phyloP scores from a whole-genome alignment of 2,888 invertebrate species.

The Lepas anatifera region DNA sequence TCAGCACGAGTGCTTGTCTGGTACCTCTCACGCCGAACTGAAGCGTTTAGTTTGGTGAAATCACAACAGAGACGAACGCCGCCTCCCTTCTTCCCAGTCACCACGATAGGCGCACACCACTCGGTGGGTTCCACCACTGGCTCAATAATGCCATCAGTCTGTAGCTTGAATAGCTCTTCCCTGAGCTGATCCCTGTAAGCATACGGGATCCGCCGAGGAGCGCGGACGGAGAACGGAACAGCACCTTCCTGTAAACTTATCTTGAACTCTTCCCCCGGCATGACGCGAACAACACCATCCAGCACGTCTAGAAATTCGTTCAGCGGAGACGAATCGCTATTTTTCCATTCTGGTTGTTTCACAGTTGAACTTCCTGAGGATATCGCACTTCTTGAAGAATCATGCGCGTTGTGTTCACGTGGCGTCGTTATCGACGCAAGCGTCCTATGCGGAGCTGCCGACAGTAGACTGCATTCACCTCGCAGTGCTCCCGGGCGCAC shows the following conservation, averaged over 20 bases:
- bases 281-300: background rate
- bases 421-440: too few relatives aligned
- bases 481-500: too few relatives aligned
- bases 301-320: background rate
- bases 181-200: background rate
- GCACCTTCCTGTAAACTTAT: background rate
- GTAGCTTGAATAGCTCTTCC: background rate
- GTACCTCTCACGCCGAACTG: conserved; percentile 5
- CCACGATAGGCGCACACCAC: conserved; percentile 18
- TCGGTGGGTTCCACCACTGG: conserved; percentile 16
- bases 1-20: background rate
- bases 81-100: conserved; percentile 15
- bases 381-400: background rate
- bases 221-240: background rate
- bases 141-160: conserved; percentile 1
- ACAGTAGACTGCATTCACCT: too few relatives aligned
- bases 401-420: too few relatives aligned
- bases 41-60: conserved; percentile 14
- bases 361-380: background rate
- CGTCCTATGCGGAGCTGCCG: too few relatives aligned
- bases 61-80: conserved; percentile 17
- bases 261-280: background rate
- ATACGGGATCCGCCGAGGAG: background rate
- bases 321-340: too few relatives aligned
- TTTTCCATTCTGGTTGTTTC: background rate